These are phyloP conservation scores for Rhopalosiphum maidis DNA, from an alignment of 1,140 invertebrate species.

Conservation along the genomic window DNA sequence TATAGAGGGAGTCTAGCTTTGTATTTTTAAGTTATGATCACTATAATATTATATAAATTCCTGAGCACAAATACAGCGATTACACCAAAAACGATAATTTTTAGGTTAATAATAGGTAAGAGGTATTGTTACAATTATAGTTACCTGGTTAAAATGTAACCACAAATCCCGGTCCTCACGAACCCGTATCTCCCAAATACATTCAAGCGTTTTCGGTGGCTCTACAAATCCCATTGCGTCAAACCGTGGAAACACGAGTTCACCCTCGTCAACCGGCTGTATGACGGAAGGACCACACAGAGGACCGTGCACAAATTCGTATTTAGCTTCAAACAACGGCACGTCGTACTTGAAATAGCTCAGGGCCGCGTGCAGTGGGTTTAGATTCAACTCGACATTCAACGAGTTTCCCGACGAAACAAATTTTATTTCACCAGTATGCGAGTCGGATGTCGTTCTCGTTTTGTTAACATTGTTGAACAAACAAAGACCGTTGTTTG, in stretches of 20 bases:
- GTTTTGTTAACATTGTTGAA: constrained; percentile 58
- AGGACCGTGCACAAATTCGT: constrained; percentile 87
- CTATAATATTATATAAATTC: too few relatives aligned
- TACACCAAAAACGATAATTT: too few relatives aligned
- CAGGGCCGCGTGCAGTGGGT: constrained; percentile 79
- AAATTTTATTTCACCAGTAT: constrained; percentile 67
- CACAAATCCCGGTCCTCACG: constrained; percentile 81
- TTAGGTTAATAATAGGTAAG: too few relatives aligned
- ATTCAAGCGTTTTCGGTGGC: constrained; percentile 78
- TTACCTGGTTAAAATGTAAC: constrained; percentile 79
- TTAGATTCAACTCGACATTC: constrained; percentile 66
- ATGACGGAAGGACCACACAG: constrained; percentile 82
- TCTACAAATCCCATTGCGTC: constrained; percentile 74
- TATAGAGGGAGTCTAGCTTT: too few relatives aligned
- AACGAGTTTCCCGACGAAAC: constrained; percentile 65
- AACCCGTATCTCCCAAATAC: constrained; percentile 86
- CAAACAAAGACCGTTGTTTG: constrained; percentile 58
- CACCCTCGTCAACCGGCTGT: constrained; percentile 73
- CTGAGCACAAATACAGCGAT: too few relatives aligned
- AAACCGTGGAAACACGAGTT: constrained; percentile 48
- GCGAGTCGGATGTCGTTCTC: constrained; percentile 66
- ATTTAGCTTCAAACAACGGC: constrained; percentile 82
- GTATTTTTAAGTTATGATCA: too few relatives aligned
- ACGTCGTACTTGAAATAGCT: constrained; percentile 85
- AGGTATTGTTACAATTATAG: not conserved